Conservation (phyloP, 2,113 vertebrate species). For the Paralichthys olivaceus region DNA sequence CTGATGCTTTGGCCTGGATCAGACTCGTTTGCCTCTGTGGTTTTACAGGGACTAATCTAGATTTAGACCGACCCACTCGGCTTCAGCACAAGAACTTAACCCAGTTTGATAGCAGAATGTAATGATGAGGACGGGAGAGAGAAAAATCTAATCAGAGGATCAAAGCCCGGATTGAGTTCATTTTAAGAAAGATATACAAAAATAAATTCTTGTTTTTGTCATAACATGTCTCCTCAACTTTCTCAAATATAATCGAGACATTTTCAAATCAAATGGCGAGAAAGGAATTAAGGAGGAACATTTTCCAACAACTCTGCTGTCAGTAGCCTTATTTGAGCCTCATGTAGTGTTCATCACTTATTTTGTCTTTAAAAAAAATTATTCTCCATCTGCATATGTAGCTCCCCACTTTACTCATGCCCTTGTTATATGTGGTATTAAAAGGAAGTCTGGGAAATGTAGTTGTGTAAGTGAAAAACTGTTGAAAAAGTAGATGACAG, state of each 20-base stretch:
- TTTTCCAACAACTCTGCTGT: too few relatives aligned
- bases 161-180: neutral
- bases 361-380: too few relatives aligned
- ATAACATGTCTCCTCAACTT: neutral
- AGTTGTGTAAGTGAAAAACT: too few relatives aligned
- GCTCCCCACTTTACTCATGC: neutral
- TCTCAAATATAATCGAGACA: neutral
- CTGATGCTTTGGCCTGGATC: constrained; percentile 42
- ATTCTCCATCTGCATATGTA: too few relatives aligned
- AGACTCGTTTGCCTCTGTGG: constrained; percentile 22
- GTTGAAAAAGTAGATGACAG: too few relatives aligned
- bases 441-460: neutral
- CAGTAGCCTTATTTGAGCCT: neutral
- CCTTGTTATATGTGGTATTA: neutral
- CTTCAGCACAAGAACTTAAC: constrained; percentile 25
- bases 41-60: constrained; percentile 50
- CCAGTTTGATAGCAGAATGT: neutral
- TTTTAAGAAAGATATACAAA: neutral
- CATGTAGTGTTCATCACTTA: too few relatives aligned
- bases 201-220: neutral
- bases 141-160: neutral
- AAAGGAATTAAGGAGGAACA: neutral
- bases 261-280: too few relatives aligned
- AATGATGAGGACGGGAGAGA: neutral
- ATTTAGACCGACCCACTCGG: constrained; percentile 60